Percentiles rank a stretch among this genome's conserved stretches.
Conservation (phyloP, 2,888 invertebrate species). For the Timema podura region DNA sequence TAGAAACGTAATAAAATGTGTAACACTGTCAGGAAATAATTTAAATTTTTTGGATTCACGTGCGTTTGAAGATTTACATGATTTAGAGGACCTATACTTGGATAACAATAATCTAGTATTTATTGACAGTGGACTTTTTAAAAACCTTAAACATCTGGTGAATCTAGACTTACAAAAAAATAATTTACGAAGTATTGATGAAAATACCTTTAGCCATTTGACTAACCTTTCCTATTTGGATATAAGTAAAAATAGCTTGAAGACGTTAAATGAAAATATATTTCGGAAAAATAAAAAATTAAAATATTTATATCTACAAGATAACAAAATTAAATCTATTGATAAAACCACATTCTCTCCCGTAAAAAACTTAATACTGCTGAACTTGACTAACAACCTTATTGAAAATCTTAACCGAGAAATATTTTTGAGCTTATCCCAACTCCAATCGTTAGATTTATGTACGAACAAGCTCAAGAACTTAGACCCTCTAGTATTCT, state of each 20-base stretch:
- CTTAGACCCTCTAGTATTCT: background rate
- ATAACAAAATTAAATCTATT: background rate
- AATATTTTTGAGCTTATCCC: background rate
- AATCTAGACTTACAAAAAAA: background rate
- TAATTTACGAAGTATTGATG: background rate
- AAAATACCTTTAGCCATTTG: background rate
- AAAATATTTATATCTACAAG: background rate
- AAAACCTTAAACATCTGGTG: background rate
- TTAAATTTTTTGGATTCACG: background rate
- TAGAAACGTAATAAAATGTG: no score
- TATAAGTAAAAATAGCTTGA: background rate
- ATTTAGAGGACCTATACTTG: background rate
- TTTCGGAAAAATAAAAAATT: conserved; percentile 6
- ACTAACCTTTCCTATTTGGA: background rate
- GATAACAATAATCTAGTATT: background rate
- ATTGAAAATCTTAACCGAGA: background rate
- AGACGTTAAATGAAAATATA: background rate
- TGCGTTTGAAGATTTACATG: background rate
- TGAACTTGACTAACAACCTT: background rate
- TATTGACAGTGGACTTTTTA: background rate
- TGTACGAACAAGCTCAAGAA: background rate
- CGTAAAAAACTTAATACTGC: background rate
- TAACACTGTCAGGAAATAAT: background rate
- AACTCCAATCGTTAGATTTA: background rate
- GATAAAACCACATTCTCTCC: background rate